These are phyloP conservation scores for Venustaconcha ellipsiformis DNA, from an alignment of 1,140 invertebrate genomes.

Conservation along the genomic window DNA sequence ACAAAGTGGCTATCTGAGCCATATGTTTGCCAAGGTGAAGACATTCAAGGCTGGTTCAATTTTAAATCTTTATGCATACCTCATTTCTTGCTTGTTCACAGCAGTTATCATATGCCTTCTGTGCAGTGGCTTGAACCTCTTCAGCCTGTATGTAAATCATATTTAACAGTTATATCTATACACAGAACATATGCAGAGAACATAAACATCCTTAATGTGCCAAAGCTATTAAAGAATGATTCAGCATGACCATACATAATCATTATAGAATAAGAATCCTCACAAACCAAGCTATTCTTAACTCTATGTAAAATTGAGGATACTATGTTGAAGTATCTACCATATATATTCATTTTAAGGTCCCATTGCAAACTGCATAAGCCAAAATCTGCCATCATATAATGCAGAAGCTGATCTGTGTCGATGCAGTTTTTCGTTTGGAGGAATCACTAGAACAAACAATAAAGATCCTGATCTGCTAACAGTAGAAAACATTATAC, in stretches of 20 bases:
- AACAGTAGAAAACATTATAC: no score
- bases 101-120: slow-evolving; percentile 56
- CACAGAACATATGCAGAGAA: background rate
- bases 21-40: no score
- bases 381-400: no score
- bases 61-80: slow-evolving; percentile 31
- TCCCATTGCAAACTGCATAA: background rate
- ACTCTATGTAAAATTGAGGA: background rate
- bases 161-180: background rate
- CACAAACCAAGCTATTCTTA: background rate
- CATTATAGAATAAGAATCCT: background rate
- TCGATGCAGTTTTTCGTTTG: background rate
- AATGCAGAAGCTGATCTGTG: background rate
- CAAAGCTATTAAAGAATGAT: background rate
- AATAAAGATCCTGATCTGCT: no score
- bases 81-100: slow-evolving; percentile 53
- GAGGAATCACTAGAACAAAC: no score
- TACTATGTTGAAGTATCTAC: background rate
- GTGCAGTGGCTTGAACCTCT: slow-evolving; percentile 44
- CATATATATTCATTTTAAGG: no score
- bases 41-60: no score
- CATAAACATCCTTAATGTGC: background rate
- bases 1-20: no score
- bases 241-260: background rate
- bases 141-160: slow-evolving; percentile 48